Percentiles rank a stretch among this genome's conserved stretches.
Evolutionary conservation across 1,140 invertebrate species (phyloP).

Genomic region (Drosophila oshimai): DNA sequence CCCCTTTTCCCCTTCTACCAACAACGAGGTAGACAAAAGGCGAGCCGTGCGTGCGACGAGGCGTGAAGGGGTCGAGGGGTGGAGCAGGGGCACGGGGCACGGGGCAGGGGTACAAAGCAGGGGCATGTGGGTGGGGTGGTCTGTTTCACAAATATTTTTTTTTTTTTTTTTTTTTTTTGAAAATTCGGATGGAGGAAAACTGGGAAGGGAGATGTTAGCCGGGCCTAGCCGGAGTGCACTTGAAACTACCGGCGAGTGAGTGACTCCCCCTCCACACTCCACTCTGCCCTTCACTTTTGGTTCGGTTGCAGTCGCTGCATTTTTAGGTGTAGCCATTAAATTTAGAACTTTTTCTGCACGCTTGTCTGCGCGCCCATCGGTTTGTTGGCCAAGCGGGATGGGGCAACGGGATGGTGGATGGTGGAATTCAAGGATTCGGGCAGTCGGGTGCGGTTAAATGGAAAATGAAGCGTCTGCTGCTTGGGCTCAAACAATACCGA

Average conservation of each 20-base stretch:
- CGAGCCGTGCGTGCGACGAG: slow-evolving; percentile 64
- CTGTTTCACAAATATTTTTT: slow-evolving; percentile 26
- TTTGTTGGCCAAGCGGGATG: no score
- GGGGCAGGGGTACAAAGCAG: background rate
- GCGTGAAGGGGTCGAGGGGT: slow-evolving; percentile 41
- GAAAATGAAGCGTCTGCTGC: slow-evolving; percentile 74
- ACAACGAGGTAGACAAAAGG: slow-evolving; percentile 61
- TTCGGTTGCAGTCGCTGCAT: slow-evolving; percentile 69
- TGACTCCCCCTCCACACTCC: background rate
- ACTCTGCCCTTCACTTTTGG: slow-evolving; percentile 39
- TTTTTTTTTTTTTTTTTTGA: slow-evolving; percentile 30
- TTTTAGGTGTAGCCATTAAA: slow-evolving; percentile 80
- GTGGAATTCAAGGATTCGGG: slow-evolving; percentile 10
- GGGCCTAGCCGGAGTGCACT: slow-evolving; percentile 60
- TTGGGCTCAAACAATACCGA: slow-evolving; percentile 15
- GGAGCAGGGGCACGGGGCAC: slow-evolving; percentile 7
- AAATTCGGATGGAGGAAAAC: background rate
- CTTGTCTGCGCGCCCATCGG: slow-evolving; percentile 63
- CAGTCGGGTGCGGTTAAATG: slow-evolving; percentile 70
- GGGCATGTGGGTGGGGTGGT: background rate
- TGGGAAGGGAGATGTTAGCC: slow-evolving; percentile 16
- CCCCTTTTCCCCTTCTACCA: background rate
- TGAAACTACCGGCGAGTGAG: slow-evolving; percentile 53
- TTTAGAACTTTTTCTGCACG: slow-evolving; percentile 79
- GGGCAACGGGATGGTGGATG: background rate